phyloP scores from a whole-genome alignment of 2,797 vertebrate genomes.

The Sebastes paucispinis region DNA sequence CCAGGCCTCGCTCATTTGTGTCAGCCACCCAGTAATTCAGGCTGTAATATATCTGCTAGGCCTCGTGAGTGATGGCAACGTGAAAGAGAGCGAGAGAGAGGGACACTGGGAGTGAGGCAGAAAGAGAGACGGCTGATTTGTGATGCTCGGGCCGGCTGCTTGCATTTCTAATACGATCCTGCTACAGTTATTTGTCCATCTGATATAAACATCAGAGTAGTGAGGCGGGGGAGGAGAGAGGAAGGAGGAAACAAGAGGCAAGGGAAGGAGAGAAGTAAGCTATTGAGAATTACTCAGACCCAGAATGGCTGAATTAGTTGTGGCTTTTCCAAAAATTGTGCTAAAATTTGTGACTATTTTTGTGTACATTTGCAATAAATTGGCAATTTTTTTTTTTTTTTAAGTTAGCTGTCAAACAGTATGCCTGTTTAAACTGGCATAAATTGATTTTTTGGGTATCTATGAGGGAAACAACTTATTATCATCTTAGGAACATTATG shows the following conservation, averaged over 20 bases:
- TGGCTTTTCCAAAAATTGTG: no score
- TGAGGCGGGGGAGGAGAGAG: not conserved
- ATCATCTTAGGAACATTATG: not conserved
- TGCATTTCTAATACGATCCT: slow-evolving; percentile 75
- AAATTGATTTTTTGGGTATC: not conserved
- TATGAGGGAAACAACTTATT: not conserved
- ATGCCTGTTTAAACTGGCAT: no score
- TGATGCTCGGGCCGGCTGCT: slow-evolving; percentile 58
- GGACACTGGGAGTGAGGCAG: not conserved
- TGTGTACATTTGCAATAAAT: not conserved
- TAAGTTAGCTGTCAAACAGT: no score
- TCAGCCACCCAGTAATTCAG: slow-evolving; percentile 79
- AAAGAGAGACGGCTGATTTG: slow-evolving; percentile 66
- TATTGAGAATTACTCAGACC: not conserved
- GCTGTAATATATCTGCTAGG: slow-evolving; percentile 75
- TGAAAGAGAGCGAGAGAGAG: slow-evolving; percentile 3
- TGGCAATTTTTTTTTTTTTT: no score
- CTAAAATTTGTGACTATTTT: no score
- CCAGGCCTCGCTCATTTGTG: slow-evolving; percentile 79
- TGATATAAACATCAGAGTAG: slow-evolving; percentile 69
- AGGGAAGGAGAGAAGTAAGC: not conserved
- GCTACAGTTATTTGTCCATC: slow-evolving; percentile 74
- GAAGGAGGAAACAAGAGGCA: not conserved
- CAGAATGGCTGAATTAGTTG: not conserved
- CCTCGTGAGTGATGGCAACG: slow-evolving; percentile 70